These are phyloP conservation scores for Tapera naevia DNA, from an alignment of 2,797 vertebrate genomes.

Conservation along the genomic window DNA sequence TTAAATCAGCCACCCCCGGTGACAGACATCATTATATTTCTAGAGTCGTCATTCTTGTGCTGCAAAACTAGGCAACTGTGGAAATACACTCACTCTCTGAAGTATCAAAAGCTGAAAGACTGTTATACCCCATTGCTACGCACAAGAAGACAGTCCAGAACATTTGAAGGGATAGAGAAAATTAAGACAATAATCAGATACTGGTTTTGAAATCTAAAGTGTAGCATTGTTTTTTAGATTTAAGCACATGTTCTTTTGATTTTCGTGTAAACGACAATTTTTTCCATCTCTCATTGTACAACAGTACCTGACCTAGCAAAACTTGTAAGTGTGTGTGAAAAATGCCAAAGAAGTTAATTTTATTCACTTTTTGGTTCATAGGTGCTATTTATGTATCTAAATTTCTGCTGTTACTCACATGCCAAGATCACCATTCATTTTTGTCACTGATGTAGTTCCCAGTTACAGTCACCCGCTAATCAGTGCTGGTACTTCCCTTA, in stretches of 20 bases:
- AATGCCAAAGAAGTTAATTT: neutral
- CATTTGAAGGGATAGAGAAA: neutral
- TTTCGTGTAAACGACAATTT: neutral
- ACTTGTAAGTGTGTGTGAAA: neutral
- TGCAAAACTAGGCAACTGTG: neutral
- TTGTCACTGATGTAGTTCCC: neutral
- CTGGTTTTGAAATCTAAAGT: neutral
- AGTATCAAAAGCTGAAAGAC: neutral
- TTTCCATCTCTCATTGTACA: neutral
- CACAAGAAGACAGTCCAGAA: neutral
- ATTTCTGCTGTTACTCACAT: neutral
- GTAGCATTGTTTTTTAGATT: neutral
- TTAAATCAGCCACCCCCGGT: conserved; percentile 59
- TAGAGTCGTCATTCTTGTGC: neutral
- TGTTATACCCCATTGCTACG: neutral
- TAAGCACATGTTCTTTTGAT: neutral
- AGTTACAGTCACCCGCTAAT: neutral
- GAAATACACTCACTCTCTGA: neutral
- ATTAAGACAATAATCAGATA: neutral
- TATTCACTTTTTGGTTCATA: neutral
- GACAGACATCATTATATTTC: conserved; percentile 33
- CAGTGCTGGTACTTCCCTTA: neutral
- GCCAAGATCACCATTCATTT: neutral
- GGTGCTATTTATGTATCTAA: neutral
- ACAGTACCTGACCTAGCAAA: neutral